Conservation (phyloP, 1,140 invertebrate species). For the Bombus affinis region DNA sequence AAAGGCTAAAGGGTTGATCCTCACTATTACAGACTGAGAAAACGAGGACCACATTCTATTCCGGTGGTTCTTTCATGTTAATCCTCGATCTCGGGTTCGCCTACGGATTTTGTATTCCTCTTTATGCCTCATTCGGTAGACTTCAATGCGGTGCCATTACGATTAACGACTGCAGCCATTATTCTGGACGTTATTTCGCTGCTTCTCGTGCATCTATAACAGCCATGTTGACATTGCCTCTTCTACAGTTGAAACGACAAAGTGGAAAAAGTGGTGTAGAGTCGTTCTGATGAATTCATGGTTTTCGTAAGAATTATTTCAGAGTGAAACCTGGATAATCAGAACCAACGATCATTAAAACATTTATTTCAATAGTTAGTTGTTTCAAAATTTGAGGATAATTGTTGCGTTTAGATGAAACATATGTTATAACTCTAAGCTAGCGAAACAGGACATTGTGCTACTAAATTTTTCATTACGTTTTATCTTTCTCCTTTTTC, state of each 20-base stretch:
- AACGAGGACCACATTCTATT: neutral
- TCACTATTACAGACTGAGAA: neutral
- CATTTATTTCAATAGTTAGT: too few relatives aligned
- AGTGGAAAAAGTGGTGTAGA: neutral
- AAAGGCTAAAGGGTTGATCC: neutral
- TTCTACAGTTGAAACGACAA: neutral
- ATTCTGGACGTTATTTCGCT: neutral
- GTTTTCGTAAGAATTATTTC: neutral
- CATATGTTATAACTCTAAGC: too few relatives aligned
- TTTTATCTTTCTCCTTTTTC: too few relatives aligned
- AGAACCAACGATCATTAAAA: neutral
- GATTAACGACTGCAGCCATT: constrained; percentile 30
- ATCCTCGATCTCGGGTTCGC: neutral
- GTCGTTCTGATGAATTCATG: neutral
- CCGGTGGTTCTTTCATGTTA: constrained; percentile 6
- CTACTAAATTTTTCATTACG: too few relatives aligned
- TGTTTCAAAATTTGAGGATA: neutral
- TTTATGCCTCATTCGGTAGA: neutral
- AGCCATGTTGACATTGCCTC: neutral
- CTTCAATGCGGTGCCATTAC: constrained; percentile 8
- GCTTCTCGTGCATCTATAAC: neutral
- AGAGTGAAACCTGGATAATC: too few relatives aligned
- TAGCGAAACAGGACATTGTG: too few relatives aligned
- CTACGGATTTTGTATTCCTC: neutral
- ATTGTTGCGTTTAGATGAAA: neutral